Conservation (phyloP, 2,113 vertebrate genomes). For the Dipodomys stephensi region DNA sequence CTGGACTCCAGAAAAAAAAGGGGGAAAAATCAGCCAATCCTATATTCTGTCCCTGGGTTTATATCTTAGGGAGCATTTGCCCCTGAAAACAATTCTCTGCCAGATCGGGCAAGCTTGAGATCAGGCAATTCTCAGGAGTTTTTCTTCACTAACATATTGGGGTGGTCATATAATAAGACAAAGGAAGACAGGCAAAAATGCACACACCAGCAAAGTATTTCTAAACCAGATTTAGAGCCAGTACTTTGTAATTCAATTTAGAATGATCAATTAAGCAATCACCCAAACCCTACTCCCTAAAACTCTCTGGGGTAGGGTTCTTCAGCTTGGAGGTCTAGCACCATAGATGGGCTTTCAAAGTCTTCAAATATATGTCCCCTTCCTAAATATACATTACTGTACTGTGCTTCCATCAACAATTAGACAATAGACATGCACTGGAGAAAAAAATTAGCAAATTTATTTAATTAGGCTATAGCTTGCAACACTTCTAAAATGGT, state of each 20-base stretch:
- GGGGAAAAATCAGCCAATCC: neutral
- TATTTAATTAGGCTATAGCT: constrained; percentile 34
- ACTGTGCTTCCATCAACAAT: neutral
- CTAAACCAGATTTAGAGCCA: constrained; percentile 53
- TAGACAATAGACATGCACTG: neutral
- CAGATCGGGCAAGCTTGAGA: neutral
- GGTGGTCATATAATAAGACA: constrained; percentile 22
- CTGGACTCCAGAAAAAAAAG: neutral
- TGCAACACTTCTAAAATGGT: neutral
- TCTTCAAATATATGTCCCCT: constrained; percentile 47
- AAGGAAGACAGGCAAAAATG: constrained; percentile 27
- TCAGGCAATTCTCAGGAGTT: neutral
- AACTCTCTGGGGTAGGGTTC: constrained; percentile 43
- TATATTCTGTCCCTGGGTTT: neutral
- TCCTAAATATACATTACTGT: constrained; percentile 4
- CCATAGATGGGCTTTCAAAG: neutral
- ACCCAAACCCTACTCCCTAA: constrained; percentile 37
- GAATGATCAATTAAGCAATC: constrained; percentile 61
- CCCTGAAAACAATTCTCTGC: constrained; percentile 1
- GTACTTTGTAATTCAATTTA: constrained; percentile 71
- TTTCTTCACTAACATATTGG: neutral
- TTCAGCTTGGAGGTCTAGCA: neutral
- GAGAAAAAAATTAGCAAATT: constrained; percentile 52
- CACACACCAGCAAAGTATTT: constrained; percentile 34
- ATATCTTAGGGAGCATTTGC: neutral